phyloP scores from a whole-genome alignment of 2,797 vertebrate genomes.

The Rhadinocentrus ornatus region DNA sequence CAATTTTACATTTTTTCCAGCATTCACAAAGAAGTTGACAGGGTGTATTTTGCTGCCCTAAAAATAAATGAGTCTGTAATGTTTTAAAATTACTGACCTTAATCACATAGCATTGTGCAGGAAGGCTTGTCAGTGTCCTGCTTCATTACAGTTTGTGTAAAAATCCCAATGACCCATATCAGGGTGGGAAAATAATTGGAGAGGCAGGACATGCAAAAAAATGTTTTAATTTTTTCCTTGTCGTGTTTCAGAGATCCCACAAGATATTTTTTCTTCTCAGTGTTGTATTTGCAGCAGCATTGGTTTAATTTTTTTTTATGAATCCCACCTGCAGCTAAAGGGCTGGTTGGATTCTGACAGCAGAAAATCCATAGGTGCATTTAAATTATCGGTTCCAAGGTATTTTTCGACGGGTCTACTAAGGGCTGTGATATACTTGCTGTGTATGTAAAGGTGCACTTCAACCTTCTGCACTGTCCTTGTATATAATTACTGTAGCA shows the following conservation, averaged over 20 bases:
- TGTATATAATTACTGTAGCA: no score
- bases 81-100: conserved; percentile 44
- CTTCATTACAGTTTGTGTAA: conserved; percentile 32
- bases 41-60: conserved; percentile 42
- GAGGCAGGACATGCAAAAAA: conserved; percentile 16
- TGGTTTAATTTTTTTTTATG: no score
- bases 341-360: no score
- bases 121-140: conserved; percentile 26
- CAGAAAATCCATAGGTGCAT: no score
- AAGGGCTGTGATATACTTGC: no score
- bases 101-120: conserved; percentile 2
- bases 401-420: no score
- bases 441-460: no score
- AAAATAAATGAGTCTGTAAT: conserved; percentile 51
- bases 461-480: no score
- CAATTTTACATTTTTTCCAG: conserved; percentile 25
- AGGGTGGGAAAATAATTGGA: conserved; percentile 40
- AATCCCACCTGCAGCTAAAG: no score
- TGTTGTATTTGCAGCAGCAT: conserved; percentile 17
- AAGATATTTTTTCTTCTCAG: no score
- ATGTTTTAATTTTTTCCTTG: background rate
- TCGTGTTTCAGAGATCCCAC: no score
- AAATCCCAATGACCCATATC: conserved; percentile 25
- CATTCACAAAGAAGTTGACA: conserved; percentile 46
- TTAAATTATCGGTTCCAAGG: no score